phyloP scores from a whole-genome alignment of 1,140 invertebrate species.

The Euura lappo region DNA sequence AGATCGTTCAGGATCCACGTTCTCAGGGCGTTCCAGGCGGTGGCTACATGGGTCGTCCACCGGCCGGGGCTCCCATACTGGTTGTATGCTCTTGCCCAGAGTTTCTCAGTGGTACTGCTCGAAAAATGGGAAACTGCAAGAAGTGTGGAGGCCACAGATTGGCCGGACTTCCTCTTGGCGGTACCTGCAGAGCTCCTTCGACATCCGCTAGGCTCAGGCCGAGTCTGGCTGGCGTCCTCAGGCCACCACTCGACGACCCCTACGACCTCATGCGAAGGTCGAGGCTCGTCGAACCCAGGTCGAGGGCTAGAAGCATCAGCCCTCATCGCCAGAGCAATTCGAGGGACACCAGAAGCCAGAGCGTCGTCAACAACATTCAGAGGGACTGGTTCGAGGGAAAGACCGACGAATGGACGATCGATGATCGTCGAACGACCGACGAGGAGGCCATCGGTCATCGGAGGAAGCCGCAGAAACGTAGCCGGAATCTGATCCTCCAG shows the following conservation, averaged over 20 bases:
- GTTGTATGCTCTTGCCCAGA: slow-evolving; percentile 79
- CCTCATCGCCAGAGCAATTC: slow-evolving; percentile 57
- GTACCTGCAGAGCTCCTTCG: slow-evolving; percentile 65
- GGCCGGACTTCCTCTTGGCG: slow-evolving; percentile 63
- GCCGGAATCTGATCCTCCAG: slow-evolving; percentile 27
- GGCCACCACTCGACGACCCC: slow-evolving; percentile 65
- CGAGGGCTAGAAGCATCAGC: slow-evolving; percentile 67
- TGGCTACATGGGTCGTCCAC: slow-evolving; percentile 48
- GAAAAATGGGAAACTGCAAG: slow-evolving; percentile 76
- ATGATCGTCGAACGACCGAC: slow-evolving; percentile 30
- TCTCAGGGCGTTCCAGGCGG: slow-evolving; percentile 21
- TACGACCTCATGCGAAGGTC: slow-evolving; percentile 82
- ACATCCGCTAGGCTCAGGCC: slow-evolving; percentile 54
- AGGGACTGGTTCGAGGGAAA: slow-evolving; percentile 25
- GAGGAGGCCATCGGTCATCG: slow-evolving; percentile 18
- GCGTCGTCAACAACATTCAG: slow-evolving; percentile 57
- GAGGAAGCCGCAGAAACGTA: background rate
- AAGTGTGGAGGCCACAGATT: slow-evolving; percentile 80
- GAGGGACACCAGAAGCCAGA: slow-evolving; percentile 62
- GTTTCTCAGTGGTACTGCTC: slow-evolving; percentile 75
- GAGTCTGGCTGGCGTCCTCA: slow-evolving; percentile 55
- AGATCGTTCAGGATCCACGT: slow-evolving; percentile 30
- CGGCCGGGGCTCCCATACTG: slow-evolving; percentile 66
- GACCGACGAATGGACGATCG: slow-evolving; percentile 13
- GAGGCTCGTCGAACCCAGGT: slow-evolving; percentile 69